Conservation (phyloP, 2,797 vertebrate species). For the Catharus ustulatus region DNA sequence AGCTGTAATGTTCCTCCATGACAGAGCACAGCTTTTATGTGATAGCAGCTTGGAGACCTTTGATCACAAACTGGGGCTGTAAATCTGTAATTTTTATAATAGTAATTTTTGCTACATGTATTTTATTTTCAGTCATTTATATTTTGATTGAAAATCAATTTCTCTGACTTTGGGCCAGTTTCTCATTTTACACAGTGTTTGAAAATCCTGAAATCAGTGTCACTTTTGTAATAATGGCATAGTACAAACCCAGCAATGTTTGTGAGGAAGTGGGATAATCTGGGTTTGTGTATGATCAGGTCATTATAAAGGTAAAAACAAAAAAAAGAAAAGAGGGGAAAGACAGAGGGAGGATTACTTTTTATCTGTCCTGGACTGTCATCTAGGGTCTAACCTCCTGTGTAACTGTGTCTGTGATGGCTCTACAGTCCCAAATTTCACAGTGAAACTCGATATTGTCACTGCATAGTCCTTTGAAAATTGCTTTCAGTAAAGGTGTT, state of each 20-base stretch:
- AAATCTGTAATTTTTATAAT: not conserved
- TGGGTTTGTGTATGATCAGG: not conserved
- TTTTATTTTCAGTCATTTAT: not conserved
- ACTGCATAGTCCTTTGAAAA: conserved; percentile 10
- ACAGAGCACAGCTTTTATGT: not conserved
- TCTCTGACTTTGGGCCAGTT: not conserved
- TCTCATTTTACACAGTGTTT: not conserved
- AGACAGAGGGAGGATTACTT: not conserved
- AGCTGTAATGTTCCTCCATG: conserved; percentile 4
- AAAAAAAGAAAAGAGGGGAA: not conserved
- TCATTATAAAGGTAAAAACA: not conserved
- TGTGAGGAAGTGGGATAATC: not conserved
- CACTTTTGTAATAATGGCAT: not conserved
- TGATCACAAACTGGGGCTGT: conserved; percentile 10
- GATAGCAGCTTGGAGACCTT: not conserved
- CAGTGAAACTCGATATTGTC: not conserved
- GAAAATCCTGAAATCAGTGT: not conserved
- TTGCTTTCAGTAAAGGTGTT: not conserved
- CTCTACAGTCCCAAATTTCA: conserved; percentile 7
- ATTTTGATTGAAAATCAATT: not conserved
- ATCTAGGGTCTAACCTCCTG: not conserved
- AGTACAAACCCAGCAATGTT: not conserved
- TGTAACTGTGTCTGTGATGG: conserved; percentile 7
- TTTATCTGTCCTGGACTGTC: not conserved
- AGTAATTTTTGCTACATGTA: not conserved